Evolutionary conservation across 2,113 vertebrate genomes (phyloP).

Genomic region (Nesoenas mayeri): DNA sequence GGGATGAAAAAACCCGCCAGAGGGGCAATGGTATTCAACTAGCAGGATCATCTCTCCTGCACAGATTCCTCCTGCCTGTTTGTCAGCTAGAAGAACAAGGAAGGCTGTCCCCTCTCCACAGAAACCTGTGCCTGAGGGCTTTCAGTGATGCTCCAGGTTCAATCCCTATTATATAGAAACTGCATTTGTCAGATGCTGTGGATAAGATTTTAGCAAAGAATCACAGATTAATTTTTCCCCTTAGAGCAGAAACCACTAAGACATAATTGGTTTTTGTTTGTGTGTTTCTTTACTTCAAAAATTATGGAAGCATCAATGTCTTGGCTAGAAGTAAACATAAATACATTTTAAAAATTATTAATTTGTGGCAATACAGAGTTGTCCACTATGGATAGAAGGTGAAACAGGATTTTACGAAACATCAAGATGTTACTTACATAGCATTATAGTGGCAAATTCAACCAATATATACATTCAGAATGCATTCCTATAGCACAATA

Average conservation of each 20-base stretch:
- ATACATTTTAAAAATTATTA: not conserved
- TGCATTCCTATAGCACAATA: not conserved
- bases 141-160: not conserved
- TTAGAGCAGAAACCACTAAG: not conserved
- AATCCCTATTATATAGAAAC: not conserved
- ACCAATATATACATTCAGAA: fast-evolving
- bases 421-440: not conserved
- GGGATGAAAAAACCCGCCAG: not conserved
- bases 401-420: not conserved
- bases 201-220: not conserved
- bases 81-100: not conserved
- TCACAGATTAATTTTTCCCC: not conserved
- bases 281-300: no score
- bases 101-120: not conserved
- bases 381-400: not conserved
- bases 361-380: not conserved
- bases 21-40: not conserved
- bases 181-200: not conserved
- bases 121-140: not conserved
- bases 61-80: not conserved
- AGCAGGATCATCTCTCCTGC: not conserved
- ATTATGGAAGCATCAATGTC: not conserved
- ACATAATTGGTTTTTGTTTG: not conserved
- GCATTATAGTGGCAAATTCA: not conserved
- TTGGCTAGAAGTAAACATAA: not conserved